Conservation (phyloP, 2,797 vertebrate genomes). For the Poecilia velifera region DNA sequence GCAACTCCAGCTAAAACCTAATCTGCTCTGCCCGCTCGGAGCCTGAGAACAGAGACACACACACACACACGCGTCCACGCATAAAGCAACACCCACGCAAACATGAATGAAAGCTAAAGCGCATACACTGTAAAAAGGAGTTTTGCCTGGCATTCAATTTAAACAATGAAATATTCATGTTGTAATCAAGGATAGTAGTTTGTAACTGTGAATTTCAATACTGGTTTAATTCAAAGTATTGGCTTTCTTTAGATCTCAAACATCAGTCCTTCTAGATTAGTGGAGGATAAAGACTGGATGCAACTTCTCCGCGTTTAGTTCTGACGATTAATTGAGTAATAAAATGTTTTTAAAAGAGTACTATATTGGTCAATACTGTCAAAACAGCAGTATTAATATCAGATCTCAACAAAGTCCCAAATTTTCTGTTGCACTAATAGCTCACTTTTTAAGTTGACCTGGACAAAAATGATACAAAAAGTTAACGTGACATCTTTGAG, state of each 20-base stretch:
- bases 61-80: neutral
- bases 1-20: slow-evolving; percentile 53
- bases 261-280: neutral
- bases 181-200: neutral
- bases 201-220: neutral
- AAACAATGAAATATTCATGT: neutral
- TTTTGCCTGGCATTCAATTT: neutral
- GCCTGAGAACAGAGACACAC: slow-evolving; percentile 37
- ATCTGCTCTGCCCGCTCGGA: slow-evolving; percentile 48
- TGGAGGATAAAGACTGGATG: too few species aligned
- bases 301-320: too few species aligned
- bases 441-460: too few species aligned
- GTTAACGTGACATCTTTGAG: too few species aligned
- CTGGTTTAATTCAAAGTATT: neutral
- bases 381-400: too few species aligned
- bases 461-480: too few species aligned
- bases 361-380: too few species aligned
- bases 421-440: too few species aligned
- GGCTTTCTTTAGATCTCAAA: neutral
- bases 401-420: too few species aligned
- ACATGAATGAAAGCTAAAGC: slow-evolving; percentile 10
- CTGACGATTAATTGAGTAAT: too few species aligned
- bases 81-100: slow-evolving; percentile 5
- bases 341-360: too few species aligned
- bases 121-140: neutral